Base-by-base conservation (phyloP, 2,113 vertebrate genomes). In the Trogon surrucura region DNA sequence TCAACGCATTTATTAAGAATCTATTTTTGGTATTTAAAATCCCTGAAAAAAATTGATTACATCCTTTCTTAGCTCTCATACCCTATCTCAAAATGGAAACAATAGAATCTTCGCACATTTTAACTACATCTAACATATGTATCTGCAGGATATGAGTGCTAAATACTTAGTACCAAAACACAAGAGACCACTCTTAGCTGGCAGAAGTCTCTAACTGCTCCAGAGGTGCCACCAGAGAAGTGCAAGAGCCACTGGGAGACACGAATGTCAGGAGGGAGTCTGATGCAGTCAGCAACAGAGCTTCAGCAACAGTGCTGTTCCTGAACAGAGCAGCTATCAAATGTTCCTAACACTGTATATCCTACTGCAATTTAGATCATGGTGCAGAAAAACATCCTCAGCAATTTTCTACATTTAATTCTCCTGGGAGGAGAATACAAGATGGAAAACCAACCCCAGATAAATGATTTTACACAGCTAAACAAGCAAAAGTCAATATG, bases 261-360 rank as follows among this genome's bases (percentile, higher is more conserved):
- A 13, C 14, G 13, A 15, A 5, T 53, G 23, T 29, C 0, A 0
- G 27, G 34, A 73, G 6, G 9, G 30, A 66, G 22, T 15, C 7
- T 2, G 1, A 18, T 41, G 4, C 22, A 60, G 16, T 11, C 38
- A 36, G 25, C 53, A 30, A 14, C 22, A 87, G 19, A 38, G 29
- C 53, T 69, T 62, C 61, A 36, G 13, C 32, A 72, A 44, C 45
- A 79, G 10, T 77, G 41, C 9, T 88, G 19, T 7, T 73, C n/a
- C 45, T 84, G 58, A 64, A 22, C 17, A 61, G 25, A 67, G 10
- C 9, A 69, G 25, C n/a, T n/a, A 51, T 34, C 66, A 84, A 66
- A 58, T 66, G 58, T 64, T 91, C 34, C 44, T 70, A 74, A 23
- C n/a, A 38, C 5, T 73, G 27, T 41, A 36, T n/a, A 36, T 45